Conservation (phyloP, 1,140 invertebrate species). For the Glomeris maerens region DNA sequence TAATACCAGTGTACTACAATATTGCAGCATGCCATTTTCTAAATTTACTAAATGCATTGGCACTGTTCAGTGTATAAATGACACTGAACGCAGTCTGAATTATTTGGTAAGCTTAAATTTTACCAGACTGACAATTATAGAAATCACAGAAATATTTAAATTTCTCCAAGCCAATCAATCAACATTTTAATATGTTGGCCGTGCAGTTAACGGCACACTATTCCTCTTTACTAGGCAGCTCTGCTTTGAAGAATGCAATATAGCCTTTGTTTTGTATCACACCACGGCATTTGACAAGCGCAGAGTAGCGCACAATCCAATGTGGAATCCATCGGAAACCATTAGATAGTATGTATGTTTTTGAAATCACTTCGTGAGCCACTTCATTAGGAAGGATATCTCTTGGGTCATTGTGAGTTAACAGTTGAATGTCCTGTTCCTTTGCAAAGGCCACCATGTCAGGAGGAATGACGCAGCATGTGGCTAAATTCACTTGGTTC, state of each 20-base stretch:
- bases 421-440: slow-evolving; percentile 74
- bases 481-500: slow-evolving; percentile 87
- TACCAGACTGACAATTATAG: too few relatives aligned
- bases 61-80: too few relatives aligned
- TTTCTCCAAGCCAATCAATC: too few relatives aligned
- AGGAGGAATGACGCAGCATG: slow-evolving; percentile 88
- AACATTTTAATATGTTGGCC: too few relatives aligned
- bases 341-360: slow-evolving; percentile 23
- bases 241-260: slow-evolving; percentile 32
- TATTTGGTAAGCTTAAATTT: too few relatives aligned
- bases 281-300: slow-evolving; percentile 75
- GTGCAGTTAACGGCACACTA: too few relatives aligned
- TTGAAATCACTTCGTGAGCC: slow-evolving; percentile 35
- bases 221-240: too few relatives aligned
- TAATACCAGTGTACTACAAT: too few relatives aligned
- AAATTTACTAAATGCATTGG: too few relatives aligned
- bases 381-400: slow-evolving; percentile 38
- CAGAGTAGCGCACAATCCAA: slow-evolving; percentile 69
- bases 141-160: too few relatives aligned
- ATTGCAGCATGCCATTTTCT: too few relatives aligned
- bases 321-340: slow-evolving; percentile 31
- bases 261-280: slow-evolving; percentile 78
- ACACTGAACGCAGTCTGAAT: too few relatives aligned
- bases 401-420: slow-evolving; percentile 87
- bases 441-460: slow-evolving; percentile 77